Evolutionary conservation across 2,113 vertebrate species (phyloP).

Genomic region (Anoplopoma fimbria): DNA sequence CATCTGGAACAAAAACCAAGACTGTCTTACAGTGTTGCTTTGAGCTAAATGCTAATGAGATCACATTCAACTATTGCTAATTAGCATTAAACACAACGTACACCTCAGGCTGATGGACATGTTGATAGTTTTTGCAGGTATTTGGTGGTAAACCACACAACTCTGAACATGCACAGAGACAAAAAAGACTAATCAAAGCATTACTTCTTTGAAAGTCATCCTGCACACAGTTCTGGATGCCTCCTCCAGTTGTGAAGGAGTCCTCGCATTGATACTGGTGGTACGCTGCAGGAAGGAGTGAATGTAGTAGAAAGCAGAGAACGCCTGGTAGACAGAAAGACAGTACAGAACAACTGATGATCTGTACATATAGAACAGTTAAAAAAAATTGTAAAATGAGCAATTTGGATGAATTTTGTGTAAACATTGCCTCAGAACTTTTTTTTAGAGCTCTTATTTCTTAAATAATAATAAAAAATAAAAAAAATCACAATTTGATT

Average conservation of each 20-base stretch:
- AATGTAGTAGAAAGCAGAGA: slow-evolving; percentile 94
- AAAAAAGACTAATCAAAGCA: neutral
- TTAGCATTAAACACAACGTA: neutral
- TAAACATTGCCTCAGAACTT: neutral
- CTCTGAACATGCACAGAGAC: neutral
- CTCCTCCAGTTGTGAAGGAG: slow-evolving; percentile 80
- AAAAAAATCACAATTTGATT: neutral
- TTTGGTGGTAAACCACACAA: neutral
- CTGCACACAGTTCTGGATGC: slow-evolving; percentile 82
- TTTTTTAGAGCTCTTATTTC: neutral
- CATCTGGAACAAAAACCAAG: slow-evolving; percentile 67
- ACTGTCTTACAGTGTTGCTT: neutral
- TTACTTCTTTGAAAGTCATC: slow-evolving; percentile 85
- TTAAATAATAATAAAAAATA: neutral
- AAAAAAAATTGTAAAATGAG: no score
- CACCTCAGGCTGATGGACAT: neutral
- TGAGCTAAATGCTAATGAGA: neutral
- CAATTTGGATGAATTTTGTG: neutral
- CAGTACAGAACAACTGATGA: no score
- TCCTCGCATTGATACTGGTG: slow-evolving; percentile 77
- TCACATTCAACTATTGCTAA: neutral
- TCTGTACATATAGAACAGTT: no score
- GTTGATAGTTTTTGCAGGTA: neutral
- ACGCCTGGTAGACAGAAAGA: slow-evolving; percentile 84
- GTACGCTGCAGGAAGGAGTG: slow-evolving; percentile 86